Conservation (phyloP, 2,888 invertebrate genomes). For the Acanthosepion lycidas region DNA sequence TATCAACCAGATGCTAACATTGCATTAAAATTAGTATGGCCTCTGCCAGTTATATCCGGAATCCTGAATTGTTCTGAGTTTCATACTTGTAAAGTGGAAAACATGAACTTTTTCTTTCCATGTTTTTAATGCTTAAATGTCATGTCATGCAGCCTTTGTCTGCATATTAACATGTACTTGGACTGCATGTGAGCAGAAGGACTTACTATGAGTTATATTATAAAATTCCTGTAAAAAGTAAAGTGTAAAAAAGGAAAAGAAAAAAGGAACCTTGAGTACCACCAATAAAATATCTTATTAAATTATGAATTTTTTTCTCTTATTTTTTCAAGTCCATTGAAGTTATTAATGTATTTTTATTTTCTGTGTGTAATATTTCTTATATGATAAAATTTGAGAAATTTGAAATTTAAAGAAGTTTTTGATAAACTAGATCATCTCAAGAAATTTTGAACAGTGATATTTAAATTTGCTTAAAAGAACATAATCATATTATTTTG, state of each 20-base stretch:
- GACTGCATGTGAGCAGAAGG: not conserved
- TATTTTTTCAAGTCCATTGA: not conserved
- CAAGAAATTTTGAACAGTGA: too few species aligned
- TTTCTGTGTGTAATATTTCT: too few species aligned
- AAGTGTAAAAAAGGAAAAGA: not conserved
- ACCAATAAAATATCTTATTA: not conserved
- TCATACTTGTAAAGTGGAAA: not conserved
- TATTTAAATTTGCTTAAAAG: too few species aligned
- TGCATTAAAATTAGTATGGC: not conserved
- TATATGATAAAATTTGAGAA: too few species aligned
- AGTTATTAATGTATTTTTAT: not conserved
- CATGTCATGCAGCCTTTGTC: not conserved
- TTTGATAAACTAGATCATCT: too few species aligned
- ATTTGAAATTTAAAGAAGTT: too few species aligned
- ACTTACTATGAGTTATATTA: not conserved
- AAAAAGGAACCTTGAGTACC: not conserved
- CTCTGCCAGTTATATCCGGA: not conserved
- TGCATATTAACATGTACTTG: not conserved
- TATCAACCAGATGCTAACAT: not conserved
- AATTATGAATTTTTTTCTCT: not conserved
- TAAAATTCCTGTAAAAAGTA: not conserved
- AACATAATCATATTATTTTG: too few species aligned
- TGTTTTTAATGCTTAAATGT: not conserved
- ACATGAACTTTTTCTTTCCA: not conserved
- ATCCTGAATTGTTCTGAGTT: not conserved